Conservation (phyloP, 2,888 invertebrate genomes). For the Trachelus iudaicus region DNA sequence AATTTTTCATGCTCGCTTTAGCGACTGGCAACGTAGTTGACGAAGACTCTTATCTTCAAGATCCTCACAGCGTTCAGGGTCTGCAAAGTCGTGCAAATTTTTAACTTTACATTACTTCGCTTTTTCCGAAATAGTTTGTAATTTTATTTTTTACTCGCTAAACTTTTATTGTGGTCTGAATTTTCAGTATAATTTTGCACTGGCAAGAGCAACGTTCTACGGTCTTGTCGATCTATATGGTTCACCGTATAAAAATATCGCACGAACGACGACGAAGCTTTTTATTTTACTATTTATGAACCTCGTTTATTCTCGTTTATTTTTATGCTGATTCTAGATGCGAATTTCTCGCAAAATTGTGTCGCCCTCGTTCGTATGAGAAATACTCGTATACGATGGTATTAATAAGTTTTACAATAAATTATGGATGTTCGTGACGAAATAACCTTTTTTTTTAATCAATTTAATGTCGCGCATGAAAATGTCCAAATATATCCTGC, state of each 20-base stretch:
- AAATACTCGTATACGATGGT: background rate
- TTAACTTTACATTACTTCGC: too few relatives aligned
- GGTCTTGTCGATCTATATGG: background rate
- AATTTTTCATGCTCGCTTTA: background rate
- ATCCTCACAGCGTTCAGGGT: too few relatives aligned
- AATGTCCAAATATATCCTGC: background rate
- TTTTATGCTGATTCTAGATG: background rate
- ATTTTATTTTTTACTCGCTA: background rate
- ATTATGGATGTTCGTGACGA: background rate
- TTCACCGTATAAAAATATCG: too few relatives aligned
- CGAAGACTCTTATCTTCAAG: too few relatives aligned
- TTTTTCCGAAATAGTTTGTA: background rate
- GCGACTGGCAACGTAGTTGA: background rate
- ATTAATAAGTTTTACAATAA: background rate
- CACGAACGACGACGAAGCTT: too few relatives aligned
- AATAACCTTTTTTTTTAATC: background rate
- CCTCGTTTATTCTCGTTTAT: background rate
- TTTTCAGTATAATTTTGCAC: too few relatives aligned
- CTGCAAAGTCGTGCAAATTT: too few relatives aligned
- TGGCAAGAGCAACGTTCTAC: too few relatives aligned
- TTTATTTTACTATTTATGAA: background rate
- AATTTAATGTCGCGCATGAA: background rate
- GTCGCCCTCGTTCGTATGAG: background rate
- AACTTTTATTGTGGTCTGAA: too few relatives aligned
- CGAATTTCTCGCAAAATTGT: background rate